Base-by-base conservation (phyloP, 2,888 invertebrate species). In the Epiblema foenella region DNA sequence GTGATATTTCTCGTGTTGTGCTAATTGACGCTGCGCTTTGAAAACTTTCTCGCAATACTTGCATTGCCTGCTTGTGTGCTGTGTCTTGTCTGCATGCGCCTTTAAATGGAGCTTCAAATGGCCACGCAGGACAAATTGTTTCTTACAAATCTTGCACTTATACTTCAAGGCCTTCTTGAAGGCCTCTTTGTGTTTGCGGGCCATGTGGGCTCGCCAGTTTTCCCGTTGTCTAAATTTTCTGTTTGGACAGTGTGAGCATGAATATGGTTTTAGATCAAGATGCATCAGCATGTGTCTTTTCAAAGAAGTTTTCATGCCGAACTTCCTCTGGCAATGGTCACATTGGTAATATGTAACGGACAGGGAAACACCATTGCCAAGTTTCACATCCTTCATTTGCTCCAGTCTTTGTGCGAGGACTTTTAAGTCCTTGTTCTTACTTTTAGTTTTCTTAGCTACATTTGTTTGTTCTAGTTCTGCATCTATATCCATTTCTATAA, bases 121-220 rank as follows among this genome's bases (percentile, higher is more conserved):
- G 80, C 97, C 96, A 85, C 97, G 96, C 15, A 96, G 90, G 0
- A 96, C 95, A 84, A 97, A 98, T 42, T 95, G 94, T 83, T 96
- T 97, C 63, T 95, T 94, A 84, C 98, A 98, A 76, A 96, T 95
- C 78, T 95, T 91, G 83, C 98, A 98, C 62, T 95, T 93, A 84
- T 95, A 97, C 33, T 95, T 88, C 51, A 90, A 24, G 24, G 24
- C 86, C 0, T 81, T 77, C 68, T 80, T 82, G 72, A 84, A 84
- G 63, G 88, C 82, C n/a, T 81, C 84, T 0, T 92, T 89, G 80
- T 96, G 96, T 74, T 91, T 90, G 73, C 93, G 93, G 49, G 93
- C 90, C 12, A 94, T 85, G 83, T 97, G 97, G 78, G 95, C 95
- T 78, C 95, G 94, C 62, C 96, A 87, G 72, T 95, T 95, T 33